Base-by-base conservation (phyloP, 2,888 invertebrate genomes). In the Drosophila peninsularis region DNA sequence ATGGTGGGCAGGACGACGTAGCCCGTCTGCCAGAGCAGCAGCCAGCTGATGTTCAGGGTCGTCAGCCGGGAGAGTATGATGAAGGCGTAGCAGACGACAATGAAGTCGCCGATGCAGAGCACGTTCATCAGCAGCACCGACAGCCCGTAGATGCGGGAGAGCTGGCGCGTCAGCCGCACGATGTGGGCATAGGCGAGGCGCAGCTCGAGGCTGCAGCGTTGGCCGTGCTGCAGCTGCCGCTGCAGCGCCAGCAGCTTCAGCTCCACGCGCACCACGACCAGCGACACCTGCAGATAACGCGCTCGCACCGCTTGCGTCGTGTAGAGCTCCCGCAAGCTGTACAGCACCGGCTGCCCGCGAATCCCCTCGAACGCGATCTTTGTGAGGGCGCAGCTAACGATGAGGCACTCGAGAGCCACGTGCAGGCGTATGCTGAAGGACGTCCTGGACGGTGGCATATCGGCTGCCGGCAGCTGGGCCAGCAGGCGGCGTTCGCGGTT, bases 111-210 rank as follows among this genome's bases (percentile, higher is more conserved):
- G 45, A 90, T 71, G 50, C 72, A 80, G 19, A 89, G 70, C 32
- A 83, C 52, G 64, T 90, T 82, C 66, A 85, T 68, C 37, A 83
- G 55, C 34, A 90, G 74, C 50, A 88, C 39, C 17, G 88, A 75
- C 0, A 71, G 56, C 0, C 88, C 88, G 44, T 71, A 89, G 3
- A 85, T 55, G 0, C 54, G 50, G 1, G 80, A 77, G 6, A 88
- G 41, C 2, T 66, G 61, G 0, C 75, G 68, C 11, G 71, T 41
- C 9, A 88, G 19, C 3, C 61, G 66, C n/a, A 71, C 71, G 27
- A 85, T 56, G 32, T 75, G 78, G 2, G 82, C 80, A 11, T 78
- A 88, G 4, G 36, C 53, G 6, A 44, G 19, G 1, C 82, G 69
- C 21, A 78, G 37, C 11, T 66, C 27, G 9, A 55, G 27, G 21